A percentile compares a stretch with the other conserved stretches of the same genome.
Evolutionary conservation across 2,113 vertebrate genomes (phyloP).

Genomic region (Nipponia nippon): DNA sequence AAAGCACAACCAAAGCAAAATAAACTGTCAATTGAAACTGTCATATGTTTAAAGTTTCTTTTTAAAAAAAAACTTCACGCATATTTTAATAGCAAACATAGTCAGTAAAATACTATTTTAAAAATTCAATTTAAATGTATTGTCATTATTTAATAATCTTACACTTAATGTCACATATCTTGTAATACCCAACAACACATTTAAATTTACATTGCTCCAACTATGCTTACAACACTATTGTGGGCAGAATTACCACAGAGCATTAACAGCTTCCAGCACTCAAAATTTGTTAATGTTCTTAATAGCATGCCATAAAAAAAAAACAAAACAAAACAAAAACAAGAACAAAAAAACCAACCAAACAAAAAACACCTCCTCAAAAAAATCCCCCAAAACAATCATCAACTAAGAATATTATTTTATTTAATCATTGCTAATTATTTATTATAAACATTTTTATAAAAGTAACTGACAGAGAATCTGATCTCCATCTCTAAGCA

Average conservation of each 20-base stretch:
- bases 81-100: not conserved
- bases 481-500: not conserved
- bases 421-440: not conserved
- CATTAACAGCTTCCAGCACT: not conserved
- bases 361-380: too few relatives aligned
- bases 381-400: accelerated
- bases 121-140: not conserved
- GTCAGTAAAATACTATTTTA: not conserved
- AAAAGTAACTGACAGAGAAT: not conserved
- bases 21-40: not conserved
- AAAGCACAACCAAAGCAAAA: not conserved
- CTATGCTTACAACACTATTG: not conserved
- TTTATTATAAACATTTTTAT: not conserved
- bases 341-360: not conserved
- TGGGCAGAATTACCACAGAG: not conserved
- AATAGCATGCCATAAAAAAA: not conserved
- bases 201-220: not conserved
- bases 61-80: not conserved
- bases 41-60: not conserved
- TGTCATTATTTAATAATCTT: not conserved
- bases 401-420: not conserved
- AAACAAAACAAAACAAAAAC: accelerated
- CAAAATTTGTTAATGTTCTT: not conserved
- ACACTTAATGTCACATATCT: not conserved
- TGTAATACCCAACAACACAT: not conserved